These are phyloP conservation scores for Trachurus trachurus DNA, from an alignment of 2,797 vertebrate genomes.

Conservation along the genomic window DNA sequence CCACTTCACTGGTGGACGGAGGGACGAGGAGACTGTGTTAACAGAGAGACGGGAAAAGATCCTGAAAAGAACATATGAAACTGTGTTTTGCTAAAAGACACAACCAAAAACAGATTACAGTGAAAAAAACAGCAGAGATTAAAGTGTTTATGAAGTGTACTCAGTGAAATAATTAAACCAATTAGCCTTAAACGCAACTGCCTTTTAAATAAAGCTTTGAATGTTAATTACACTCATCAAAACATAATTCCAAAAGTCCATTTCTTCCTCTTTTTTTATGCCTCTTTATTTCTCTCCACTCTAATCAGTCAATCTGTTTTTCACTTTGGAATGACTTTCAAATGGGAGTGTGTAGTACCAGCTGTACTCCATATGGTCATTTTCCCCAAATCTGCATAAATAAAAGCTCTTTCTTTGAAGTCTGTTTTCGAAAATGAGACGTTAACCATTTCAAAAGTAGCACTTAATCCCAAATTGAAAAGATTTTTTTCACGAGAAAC, in stretches of 20 bases:
- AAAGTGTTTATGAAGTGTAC: conserved; percentile 15
- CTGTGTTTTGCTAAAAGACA: not conserved
- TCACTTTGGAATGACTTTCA: conserved; percentile 32
- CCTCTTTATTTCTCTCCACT: conserved; percentile 1
- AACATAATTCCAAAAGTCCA: conserved; percentile 18
- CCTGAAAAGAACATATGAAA: not conserved
- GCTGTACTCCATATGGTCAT: conserved; percentile 22
- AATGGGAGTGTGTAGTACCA: conserved; percentile 5
- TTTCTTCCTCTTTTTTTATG: conserved; percentile 16
- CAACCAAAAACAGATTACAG: conserved; percentile 1
- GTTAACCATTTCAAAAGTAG: conserved; percentile 21
- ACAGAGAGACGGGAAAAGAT: conserved; percentile 8
- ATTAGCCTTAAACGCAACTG: not conserved
- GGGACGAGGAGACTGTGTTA: conserved; percentile 6
- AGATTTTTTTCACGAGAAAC: not conserved
- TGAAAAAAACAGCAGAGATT: not conserved
- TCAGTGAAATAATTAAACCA: not conserved
- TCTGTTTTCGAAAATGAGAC: conserved; percentile 16
- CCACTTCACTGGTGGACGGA: conserved; percentile 28
- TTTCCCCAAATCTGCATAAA: conserved; percentile 11
- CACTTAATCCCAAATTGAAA: conserved; percentile 1
- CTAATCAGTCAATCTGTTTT: conserved; percentile 25
- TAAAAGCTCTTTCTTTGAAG: conserved; percentile 4
- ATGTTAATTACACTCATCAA: conserved; percentile 23
- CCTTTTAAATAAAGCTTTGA: not conserved